A percentile compares a stretch with the other conserved stretches of the same genome.
Evolutionary conservation across 2,888 invertebrate species (phyloP).

Genomic region (Hydropsyche betteni): DNA sequence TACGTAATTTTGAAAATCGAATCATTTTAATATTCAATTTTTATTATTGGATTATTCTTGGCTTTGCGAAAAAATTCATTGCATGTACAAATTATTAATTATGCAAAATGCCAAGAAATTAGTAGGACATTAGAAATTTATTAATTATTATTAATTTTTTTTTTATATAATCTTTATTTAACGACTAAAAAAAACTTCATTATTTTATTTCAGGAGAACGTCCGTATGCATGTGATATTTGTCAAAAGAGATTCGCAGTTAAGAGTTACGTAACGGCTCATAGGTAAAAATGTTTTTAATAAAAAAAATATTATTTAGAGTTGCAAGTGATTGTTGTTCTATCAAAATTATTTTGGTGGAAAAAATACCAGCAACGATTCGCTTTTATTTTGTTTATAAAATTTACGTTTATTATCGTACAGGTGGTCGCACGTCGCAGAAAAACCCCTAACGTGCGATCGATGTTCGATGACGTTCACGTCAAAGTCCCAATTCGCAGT

Average conservation of each 20-base stretch:
- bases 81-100: too few relatives aligned
- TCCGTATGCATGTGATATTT: constrained; percentile 81
- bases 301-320: not conserved
- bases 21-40: too few relatives aligned
- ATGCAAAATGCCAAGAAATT: too few relatives aligned
- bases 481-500: constrained; percentile 79
- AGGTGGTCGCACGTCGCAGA: constrained; percentile 83
- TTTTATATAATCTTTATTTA: not conserved
- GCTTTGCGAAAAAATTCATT: too few relatives aligned
- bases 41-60: too few relatives aligned
- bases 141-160: not conserved
- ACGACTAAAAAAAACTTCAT: not conserved
- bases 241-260: constrained; percentile 81
- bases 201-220: constrained; percentile 69
- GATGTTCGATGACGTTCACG: constrained; percentile 77
- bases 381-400: not conserved
- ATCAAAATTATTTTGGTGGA: not conserved
- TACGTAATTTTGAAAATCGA: too few relatives aligned
- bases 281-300: constrained; percentile 59
- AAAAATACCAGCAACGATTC: too few relatives aligned
- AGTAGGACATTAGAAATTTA: too few relatives aligned
- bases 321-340: constrained; percentile 2
- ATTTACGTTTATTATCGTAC: constrained; percentile 43
- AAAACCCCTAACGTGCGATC: constrained; percentile 76
- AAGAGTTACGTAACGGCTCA: constrained; percentile 84